Conservation (phyloP, 2,113 vertebrate species). For the Percopsis transmontana region DNA sequence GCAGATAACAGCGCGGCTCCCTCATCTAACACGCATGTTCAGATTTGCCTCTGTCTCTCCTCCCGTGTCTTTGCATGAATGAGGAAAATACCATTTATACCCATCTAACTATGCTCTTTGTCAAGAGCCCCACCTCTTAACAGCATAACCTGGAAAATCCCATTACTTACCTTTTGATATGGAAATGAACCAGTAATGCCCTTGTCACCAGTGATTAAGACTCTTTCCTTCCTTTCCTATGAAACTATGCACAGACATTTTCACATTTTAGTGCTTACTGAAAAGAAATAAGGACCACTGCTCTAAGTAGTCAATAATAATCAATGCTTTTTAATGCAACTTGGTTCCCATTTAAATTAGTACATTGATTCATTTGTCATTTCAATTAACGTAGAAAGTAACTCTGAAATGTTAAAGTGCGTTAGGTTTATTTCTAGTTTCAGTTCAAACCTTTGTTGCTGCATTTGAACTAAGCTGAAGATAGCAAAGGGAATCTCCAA, state of each 20-base stretch:
- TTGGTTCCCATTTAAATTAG: too few species aligned
- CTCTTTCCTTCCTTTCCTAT: too few species aligned
- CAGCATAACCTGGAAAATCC: conserved; percentile 44
- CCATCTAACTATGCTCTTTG: conserved; percentile 43
- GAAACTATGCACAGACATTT: not conserved
- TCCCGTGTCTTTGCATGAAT: conserved; percentile 55
- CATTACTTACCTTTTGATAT: conserved; percentile 15
- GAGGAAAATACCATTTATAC: conserved; percentile 58
- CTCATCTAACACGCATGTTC: conserved; percentile 71
- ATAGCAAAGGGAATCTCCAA: too few species aligned
- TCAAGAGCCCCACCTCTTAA: conserved; percentile 34
- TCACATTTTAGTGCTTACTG: conserved; percentile 53
- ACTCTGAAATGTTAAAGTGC: too few species aligned
- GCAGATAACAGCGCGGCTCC: conserved; percentile 84
- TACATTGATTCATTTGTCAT: too few species aligned
- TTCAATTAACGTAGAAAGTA: too few species aligned
- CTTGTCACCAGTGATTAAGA: too few species aligned
- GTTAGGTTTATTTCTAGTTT: too few species aligned
- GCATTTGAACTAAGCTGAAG: too few species aligned
- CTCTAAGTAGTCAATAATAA: conserved; percentile 63
- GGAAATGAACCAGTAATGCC: not conserved
- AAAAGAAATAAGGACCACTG: conserved; percentile 64
- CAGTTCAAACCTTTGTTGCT: too few species aligned
- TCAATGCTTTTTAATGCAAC: conserved; percentile 10
- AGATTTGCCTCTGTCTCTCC: conserved; percentile 45